phyloP scores from a whole-genome alignment of 2,888 invertebrate genomes.

The Rhorus exstirpatorius region DNA sequence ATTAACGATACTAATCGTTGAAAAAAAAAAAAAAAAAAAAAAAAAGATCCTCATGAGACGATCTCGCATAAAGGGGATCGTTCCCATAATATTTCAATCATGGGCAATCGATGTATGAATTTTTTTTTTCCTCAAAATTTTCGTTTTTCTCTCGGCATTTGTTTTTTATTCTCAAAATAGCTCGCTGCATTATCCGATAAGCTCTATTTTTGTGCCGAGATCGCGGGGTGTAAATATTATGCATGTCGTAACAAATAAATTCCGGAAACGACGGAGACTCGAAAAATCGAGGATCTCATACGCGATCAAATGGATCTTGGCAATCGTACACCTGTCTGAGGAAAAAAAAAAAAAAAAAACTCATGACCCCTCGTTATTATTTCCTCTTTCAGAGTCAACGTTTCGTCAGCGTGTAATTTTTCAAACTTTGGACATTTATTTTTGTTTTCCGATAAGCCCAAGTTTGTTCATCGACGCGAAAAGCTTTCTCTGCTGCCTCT shows the following conservation, averaged over 20 bases:
- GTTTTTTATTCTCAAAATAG: conserved; percentile 8
- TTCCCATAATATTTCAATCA: not conserved
- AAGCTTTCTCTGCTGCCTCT: conserved; percentile 22
- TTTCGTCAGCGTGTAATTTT: not conserved
- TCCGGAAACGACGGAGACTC: conserved; percentile 30
- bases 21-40: too few relatives aligned
- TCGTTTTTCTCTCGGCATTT: not conserved
- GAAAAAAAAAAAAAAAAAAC: conserved; percentile 14
- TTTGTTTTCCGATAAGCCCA: conserved; percentile 47
- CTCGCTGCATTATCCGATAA: conserved; percentile 34
- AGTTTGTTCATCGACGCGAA: conserved; percentile 20
- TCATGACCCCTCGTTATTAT: not conserved
- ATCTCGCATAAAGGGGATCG: not conserved
- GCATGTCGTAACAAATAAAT: conserved; percentile 10
- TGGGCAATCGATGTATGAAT: conserved; percentile 12
- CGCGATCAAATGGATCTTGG: conserved; percentile 37
- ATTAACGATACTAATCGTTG: not conserved
- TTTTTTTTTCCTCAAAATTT: not conserved
- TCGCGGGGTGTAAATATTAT: not conserved
- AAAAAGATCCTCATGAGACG: not conserved
- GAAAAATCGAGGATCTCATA: conserved; percentile 19
- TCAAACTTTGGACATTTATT: conserved; percentile 55
- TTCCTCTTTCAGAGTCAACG: not conserved
- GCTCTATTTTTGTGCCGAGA: conserved; percentile 9
- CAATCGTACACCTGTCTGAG: conserved; percentile 18